Percentiles rank a stretch among this genome's conserved stretches.
Conservation (phyloP, 2,113 vertebrate genomes). For the Archilochus colubris region DNA sequence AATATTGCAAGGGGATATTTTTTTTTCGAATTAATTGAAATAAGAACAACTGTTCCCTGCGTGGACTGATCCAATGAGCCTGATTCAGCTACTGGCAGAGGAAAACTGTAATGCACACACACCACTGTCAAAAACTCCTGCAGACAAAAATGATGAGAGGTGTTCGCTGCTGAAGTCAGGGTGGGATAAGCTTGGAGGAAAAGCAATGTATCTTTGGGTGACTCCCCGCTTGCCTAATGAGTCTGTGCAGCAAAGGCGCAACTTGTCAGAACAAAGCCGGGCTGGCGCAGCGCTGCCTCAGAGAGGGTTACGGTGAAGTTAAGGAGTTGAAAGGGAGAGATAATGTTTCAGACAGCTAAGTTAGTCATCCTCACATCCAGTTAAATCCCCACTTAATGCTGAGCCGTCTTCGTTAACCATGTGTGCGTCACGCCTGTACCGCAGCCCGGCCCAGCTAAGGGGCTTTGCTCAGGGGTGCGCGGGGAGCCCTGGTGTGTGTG, state of each 20-base stretch:
- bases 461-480: neutral
- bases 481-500: neutral
- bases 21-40: neutral
- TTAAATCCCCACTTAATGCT: neutral
- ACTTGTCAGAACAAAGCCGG: slow-evolving; percentile 44
- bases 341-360: slow-evolving; percentile 33
- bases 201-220: neutral
- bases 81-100: neutral
- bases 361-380: slow-evolving; percentile 32
- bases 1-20: neutral
- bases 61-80: neutral
- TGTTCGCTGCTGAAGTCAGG: neutral
- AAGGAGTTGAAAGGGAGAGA: slow-evolving; percentile 31
- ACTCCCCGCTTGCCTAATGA: slow-evolving; percentile 9
- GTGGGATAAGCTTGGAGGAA: slow-evolving; percentile 19
- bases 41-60: neutral
- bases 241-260: neutral
- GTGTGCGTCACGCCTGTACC: neutral
- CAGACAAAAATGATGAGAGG: slow-evolving; percentile 8
- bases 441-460: neutral
- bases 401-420: neutral
- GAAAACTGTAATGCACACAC: neutral
- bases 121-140: slow-evolving; percentile 30
- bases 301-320: slow-evolving; percentile 9
- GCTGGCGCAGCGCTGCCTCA: neutral